phyloP scores from a whole-genome alignment of 2,113 vertebrate genomes.

The Xenus cinereus region DNA sequence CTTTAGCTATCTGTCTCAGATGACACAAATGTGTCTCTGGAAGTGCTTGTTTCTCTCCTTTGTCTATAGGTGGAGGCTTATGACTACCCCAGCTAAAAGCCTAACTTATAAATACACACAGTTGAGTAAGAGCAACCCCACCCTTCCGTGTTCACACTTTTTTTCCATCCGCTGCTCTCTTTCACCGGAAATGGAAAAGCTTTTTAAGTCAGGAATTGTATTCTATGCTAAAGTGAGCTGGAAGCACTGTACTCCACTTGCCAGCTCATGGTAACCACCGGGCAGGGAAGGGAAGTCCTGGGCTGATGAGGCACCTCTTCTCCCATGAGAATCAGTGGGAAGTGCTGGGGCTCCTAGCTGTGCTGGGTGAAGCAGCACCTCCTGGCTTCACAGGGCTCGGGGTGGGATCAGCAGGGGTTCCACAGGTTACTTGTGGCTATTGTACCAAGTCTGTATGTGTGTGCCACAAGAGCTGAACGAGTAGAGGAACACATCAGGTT shows the following conservation, averaged over 20 bases:
- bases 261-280: neutral
- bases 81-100: neutral
- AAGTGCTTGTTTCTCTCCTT: neutral
- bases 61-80: neutral
- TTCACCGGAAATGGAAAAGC: neutral
- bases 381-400: accelerated
- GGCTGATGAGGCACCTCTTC: neutral
- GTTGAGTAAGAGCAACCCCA: neutral
- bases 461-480: neutral
- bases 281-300: neutral
- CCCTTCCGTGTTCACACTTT: accelerated
- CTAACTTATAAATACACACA: neutral
- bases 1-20: neutral
- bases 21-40: neutral
- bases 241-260: neutral
- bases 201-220: neutral
- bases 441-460: accelerated
- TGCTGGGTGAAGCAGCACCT: neutral
- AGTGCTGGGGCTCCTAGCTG: neutral
- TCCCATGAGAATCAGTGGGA: neutral
- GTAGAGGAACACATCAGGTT: neutral
- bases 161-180: neutral
- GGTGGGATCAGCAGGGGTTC: neutral
- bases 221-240: neutral
- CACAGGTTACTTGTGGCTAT: neutral